Conservation (phyloP, 2,113 vertebrate species). For the Odocoileus virginianus region DNA sequence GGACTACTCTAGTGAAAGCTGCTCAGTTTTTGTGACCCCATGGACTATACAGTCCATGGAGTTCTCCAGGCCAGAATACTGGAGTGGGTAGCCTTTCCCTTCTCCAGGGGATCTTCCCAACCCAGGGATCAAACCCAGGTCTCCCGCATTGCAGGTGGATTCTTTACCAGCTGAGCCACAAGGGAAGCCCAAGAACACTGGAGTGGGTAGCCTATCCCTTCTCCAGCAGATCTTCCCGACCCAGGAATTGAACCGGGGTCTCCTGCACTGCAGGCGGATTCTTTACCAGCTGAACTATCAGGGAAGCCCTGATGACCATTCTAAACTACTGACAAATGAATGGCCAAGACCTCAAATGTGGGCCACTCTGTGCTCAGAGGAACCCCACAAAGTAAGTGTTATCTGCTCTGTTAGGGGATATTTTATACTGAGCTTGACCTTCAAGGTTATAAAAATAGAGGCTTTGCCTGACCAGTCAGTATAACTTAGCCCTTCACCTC, state of each 20-base stretch:
- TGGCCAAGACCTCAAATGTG: not conserved
- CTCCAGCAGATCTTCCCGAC: not conserved
- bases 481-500: not conserved
- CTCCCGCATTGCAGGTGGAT: not conserved
- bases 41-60: not conserved
- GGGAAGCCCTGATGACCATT: not conserved
- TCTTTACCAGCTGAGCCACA: not conserved
- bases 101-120: not conserved
- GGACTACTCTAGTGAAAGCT: not conserved
- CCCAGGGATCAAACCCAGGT: not conserved
- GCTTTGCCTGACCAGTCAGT: not conserved
- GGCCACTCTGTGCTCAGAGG: not conserved
- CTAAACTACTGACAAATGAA: not conserved
- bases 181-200: not conserved
- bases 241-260: not conserved
- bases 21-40: not conserved
- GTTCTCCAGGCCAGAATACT: not conserved
- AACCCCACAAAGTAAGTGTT: not conserved
- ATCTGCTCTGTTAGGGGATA: not conserved
- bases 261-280: not conserved
- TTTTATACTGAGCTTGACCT: conserved; percentile 29
- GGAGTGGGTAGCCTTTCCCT: not conserved
- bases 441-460: conserved; percentile 16
- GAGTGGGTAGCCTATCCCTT: not conserved
- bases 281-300: not conserved